These are phyloP conservation scores for Spatulosminthurus flaviceps DNA, from an alignment of 2,888 invertebrate genomes.

Conservation along the genomic window DNA sequence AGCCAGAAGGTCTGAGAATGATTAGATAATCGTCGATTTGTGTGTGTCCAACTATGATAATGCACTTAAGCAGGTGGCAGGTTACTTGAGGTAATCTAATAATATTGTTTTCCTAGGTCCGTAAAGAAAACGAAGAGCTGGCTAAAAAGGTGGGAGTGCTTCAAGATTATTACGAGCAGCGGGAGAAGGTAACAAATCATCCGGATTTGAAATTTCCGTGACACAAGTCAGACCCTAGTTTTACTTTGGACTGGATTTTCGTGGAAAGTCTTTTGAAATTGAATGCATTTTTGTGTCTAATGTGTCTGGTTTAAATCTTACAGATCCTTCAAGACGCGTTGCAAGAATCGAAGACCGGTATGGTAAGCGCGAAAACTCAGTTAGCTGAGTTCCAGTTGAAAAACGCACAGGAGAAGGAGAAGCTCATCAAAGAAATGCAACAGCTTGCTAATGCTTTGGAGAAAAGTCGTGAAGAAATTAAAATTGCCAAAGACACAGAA, in stretches of 20 bases:
- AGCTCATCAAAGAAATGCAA: slow-evolving; percentile 62
- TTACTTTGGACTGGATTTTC: too few species aligned
- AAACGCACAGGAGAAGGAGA: slow-evolving; percentile 62
- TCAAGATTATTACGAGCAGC: slow-evolving; percentile 61
- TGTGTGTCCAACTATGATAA: neutral
- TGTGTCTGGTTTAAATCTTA: slow-evolving; percentile 7
- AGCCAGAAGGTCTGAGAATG: slow-evolving; percentile 60
- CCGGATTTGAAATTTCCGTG: neutral
- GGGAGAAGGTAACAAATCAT: slow-evolving; percentile 56
- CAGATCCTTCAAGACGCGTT: slow-evolving; percentile 58
- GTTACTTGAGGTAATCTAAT: too few species aligned
- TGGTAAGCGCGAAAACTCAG: slow-evolving; percentile 55
- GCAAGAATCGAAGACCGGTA: slow-evolving; percentile 54
- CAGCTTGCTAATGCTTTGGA: slow-evolving; percentile 60
- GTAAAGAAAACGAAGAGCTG: slow-evolving; percentile 62
- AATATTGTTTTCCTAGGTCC: slow-evolving; percentile 49
- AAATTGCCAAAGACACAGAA: slow-evolving; percentile 62
- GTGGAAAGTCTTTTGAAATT: too few species aligned
- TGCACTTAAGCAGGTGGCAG: too few species aligned
- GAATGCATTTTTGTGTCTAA: too few species aligned
- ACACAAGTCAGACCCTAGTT: too few species aligned
- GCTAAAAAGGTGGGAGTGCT: slow-evolving; percentile 58
- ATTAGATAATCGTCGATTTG: neutral
- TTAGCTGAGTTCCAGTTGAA: slow-evolving; percentile 58
- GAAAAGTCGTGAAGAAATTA: slow-evolving; percentile 61